Base-by-base conservation (phyloP, 2,888 invertebrate genomes). In the Keiferia lycopersicella region DNA sequence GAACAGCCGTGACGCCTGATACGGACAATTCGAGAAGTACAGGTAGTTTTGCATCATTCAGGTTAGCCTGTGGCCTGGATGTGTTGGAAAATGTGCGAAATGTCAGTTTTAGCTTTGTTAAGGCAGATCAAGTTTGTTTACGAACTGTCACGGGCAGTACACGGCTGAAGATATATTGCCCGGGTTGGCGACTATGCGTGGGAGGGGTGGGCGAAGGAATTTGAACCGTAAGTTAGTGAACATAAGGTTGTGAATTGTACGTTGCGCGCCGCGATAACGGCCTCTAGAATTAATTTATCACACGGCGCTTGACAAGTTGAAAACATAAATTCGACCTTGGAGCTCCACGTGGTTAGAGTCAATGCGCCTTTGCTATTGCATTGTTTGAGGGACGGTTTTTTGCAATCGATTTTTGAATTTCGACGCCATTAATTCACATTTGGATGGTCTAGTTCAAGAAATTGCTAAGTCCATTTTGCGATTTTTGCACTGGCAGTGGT, bases 261-360 rank as follows among this genome's bases (percentile, higher is more conserved):
- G 56, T 16, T 57, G 1, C 4, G 10, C 18, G 45, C 45, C 67
- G 78, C 86, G 84, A 88, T 91, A 91, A 91, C 90, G 88, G 88
- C 87, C 84, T 88, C 89, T 90, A 88, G 91, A 90, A 91, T 91
- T 92, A 92, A 92, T 92, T 92, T 92, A 92, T 92, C 90, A 91
- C 91, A 89, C 90, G 91, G 88, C 83, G 89, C 91, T 92, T 92
- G 91, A 92, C 91, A 92, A 92, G 91, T 91, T 91, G 91, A 92
- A 92, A 92, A 92, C 91, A 92, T 91, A 91, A 91, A 91, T 91
- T 92, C 90, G 91, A 91, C 91, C 91, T 91, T 91, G 91, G 83
- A 83, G 84, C 86, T 85, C 90, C 91, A 92, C 91, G 91, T 92
- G 91, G 90, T 88, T 86, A 80, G 79, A 83, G 82, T 81, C 79